Base-by-base conservation (phyloP, 64 coral and sea anemone species). In the Platygyra sinensis region DNA sequence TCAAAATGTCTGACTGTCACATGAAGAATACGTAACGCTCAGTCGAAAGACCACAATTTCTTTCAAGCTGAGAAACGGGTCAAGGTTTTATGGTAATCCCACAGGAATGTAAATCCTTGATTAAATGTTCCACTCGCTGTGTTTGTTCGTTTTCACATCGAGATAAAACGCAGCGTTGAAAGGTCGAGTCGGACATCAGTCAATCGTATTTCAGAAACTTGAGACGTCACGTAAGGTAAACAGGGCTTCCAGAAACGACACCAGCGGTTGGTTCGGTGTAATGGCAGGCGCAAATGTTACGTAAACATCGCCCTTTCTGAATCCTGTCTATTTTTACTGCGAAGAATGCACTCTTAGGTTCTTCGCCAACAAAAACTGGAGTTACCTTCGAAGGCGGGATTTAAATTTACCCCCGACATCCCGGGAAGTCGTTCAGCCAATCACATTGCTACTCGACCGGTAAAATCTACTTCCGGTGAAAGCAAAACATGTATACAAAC, bases 161-260 rank as follows among this genome's bases (percentile, higher is more conserved):
- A 71, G 20, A 71, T 50, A 71, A 71, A 38, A 72, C 36, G 38
- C 81, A 20, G 62, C 33, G 12, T 71, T 72, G 36, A 72, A 71
- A 51, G 62, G 78, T 80, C 78, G 78, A 61, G 55, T 28, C 49
- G 46, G 29, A 55, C 78, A 80, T 55, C 33, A 71, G 8, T 85
- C 62, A 85, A 71, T 85, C 62, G 19, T 24, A n/a, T 85, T 85
- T 36, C 62, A 13, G 81, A 85, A 85, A 85, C 81, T 50, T 31
- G 81, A 85, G 61, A 85, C 62, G 62, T 85, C 81, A 64, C 29
- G 36, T 67, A 85, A 42, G 69, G 81, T 85, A 85, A 85, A 85
- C 67, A 85, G 32, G 13, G 33, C 81, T 28, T 55, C 36, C 61
- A 24, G 63, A 67, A 71, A 71, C 42, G 42, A 46, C 42, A 46